phyloP scores from a whole-genome alignment of 1,140 invertebrate genomes.

The Pantala flavescens region DNA sequence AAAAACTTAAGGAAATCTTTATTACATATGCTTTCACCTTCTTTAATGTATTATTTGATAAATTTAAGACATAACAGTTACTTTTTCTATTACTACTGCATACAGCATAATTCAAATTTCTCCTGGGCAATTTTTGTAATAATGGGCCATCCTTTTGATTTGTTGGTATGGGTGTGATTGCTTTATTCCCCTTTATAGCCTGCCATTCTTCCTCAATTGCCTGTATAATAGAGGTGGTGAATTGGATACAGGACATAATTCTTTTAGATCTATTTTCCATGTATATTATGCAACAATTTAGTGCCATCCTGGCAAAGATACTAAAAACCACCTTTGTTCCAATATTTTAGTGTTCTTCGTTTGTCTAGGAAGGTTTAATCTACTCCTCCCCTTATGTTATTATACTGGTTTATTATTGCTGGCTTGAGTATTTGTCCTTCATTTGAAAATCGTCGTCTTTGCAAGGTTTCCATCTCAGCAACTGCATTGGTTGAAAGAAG shows the following conservation, averaged over 20 bases:
- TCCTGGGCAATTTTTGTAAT: not conserved
- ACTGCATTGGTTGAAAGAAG: not conserved
- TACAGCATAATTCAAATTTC: not conserved
- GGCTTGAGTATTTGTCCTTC: not conserved
- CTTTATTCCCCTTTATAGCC: not conserved
- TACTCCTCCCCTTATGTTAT: not conserved
- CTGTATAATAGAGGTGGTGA: slow-evolving; percentile 10
- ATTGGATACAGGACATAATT: not conserved
- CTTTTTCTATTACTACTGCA: too few species aligned
- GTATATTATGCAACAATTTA: slow-evolving; percentile 9
- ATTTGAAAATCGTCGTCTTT: not conserved
- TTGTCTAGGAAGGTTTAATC: not conserved
- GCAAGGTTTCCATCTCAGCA: not conserved
- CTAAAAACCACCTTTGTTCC: slow-evolving; percentile 13
- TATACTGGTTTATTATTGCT: not conserved
- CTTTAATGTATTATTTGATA: too few species aligned
- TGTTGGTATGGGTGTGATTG: not conserved
- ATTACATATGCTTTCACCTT: too few species aligned
- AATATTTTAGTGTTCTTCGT: slow-evolving; percentile 13
- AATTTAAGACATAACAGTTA: too few species aligned
- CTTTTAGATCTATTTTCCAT: not conserved
- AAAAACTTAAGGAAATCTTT: too few species aligned
- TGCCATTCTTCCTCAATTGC: not conserved
- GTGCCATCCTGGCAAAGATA: not conserved
- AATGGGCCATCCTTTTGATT: not conserved